A percentile compares a stretch with the other conserved stretches of the same genome.
These are phyloP conservation scores for Lepidurus apus DNA, from an alignment of 1,140 invertebrate species.

Conservation along the genomic window DNA sequence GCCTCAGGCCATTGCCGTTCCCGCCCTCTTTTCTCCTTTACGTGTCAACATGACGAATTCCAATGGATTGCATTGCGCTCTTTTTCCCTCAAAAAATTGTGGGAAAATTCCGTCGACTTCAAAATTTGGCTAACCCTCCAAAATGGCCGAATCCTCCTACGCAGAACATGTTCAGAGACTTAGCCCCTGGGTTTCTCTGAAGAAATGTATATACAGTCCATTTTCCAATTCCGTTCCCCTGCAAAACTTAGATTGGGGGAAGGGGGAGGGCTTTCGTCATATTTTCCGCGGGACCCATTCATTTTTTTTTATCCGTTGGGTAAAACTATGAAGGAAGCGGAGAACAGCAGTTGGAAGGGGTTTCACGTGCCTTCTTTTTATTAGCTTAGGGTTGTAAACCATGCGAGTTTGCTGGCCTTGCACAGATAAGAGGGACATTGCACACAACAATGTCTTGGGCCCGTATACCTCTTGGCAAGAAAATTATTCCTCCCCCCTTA, in stretches of 20 bases:
- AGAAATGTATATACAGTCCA: background rate
- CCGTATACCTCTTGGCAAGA: background rate
- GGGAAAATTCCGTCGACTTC: background rate
- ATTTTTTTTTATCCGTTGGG: background rate
- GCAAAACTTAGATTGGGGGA: conserved; percentile 12
- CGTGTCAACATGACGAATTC: background rate
- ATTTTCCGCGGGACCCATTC: conserved; percentile 10
- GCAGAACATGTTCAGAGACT: too few relatives aligned
- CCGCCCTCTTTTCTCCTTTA: background rate
- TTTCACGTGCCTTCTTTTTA: conserved; percentile 16
- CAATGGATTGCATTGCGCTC: background rate
- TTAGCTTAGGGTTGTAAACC: conserved; percentile 15
- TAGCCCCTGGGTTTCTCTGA: background rate
- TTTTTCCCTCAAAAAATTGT: background rate
- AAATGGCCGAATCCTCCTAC: too few relatives aligned
- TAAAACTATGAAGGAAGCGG: conserved; percentile 10
- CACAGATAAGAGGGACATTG: conserved; percentile 18
- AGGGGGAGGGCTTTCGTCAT: background rate
- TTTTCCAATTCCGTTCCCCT: background rate
- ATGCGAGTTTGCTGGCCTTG: conserved; percentile 21
- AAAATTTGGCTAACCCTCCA: too few relatives aligned
- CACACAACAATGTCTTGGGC: background rate
- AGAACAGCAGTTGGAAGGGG: background rate
- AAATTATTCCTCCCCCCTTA: background rate
- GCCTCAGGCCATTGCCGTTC: background rate